phyloP scores from a whole-genome alignment of 1,140 invertebrate genomes.

The Drosophila pandora region DNA sequence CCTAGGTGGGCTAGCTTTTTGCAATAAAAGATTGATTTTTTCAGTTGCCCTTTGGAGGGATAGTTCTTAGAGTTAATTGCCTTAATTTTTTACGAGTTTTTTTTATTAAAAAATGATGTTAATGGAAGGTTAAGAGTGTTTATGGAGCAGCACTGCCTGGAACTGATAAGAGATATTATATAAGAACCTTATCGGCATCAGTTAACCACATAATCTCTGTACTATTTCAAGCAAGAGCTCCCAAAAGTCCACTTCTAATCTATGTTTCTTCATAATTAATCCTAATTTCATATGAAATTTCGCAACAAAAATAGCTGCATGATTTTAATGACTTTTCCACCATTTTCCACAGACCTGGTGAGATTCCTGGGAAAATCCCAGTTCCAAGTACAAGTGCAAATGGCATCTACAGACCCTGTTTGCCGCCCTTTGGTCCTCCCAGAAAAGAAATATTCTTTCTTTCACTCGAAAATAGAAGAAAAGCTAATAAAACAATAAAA shows the following conservation, averaged over 20 bases:
- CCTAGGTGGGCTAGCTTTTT: not conserved
- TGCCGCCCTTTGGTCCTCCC: slow-evolving; percentile 22
- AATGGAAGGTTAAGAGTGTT: too few relatives aligned
- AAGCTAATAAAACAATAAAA: slow-evolving; percentile 77
- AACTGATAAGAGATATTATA: too few relatives aligned
- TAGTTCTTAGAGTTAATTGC: too few relatives aligned
- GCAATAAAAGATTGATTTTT: slow-evolving; percentile 31
- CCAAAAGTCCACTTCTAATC: too few relatives aligned
- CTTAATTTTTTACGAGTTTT: too few relatives aligned
- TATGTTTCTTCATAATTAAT: too few relatives aligned
- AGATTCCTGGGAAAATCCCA: slow-evolving; percentile 35
- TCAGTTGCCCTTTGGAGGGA: not conserved
- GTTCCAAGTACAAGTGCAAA: slow-evolving; percentile 22
- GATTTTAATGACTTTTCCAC: not conserved
- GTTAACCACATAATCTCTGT: too few relatives aligned
- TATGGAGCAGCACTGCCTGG: too few relatives aligned
- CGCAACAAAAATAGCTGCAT: not conserved
- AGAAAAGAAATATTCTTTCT: slow-evolving; percentile 18
- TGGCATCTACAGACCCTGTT: slow-evolving; percentile 33
- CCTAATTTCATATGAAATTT: too few relatives aligned
- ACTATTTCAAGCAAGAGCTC: too few relatives aligned
- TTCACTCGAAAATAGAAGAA: slow-evolving; percentile 14
- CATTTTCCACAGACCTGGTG: not conserved
- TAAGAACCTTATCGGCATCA: too few relatives aligned
- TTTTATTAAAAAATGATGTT: too few relatives aligned